Conservation (phyloP, 1,140 invertebrate genomes). For the Zaprionus taronus region DNA sequence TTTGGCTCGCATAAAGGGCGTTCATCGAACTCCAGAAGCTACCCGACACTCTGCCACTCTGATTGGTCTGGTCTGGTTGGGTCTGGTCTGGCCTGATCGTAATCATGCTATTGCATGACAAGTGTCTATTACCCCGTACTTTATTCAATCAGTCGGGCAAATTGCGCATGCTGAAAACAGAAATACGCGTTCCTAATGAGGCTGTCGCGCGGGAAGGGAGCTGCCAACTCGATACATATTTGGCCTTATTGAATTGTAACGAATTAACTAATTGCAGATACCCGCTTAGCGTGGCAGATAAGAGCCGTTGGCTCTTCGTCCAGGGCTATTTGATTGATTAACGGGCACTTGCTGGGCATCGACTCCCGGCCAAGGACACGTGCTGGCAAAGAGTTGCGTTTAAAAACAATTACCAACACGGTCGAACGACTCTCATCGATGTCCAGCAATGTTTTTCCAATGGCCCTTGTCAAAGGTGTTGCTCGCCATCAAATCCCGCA, state of each 20-base stretch:
- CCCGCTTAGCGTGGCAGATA: conserved; percentile 46
- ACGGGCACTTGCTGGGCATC: conserved; percentile 7
- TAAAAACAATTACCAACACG: conserved; percentile 72
- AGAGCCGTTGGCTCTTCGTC: conserved; percentile 46
- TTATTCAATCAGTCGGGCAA: conserved; percentile 67
- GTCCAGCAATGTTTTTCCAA: conserved; percentile 40
- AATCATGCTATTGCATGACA: conserved; percentile 77
- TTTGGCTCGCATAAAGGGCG: conserved; percentile 6
- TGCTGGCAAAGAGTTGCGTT: conserved; percentile 60
- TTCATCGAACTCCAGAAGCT: background rate
- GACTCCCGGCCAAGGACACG: conserved; percentile 37
- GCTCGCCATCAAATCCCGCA: conserved; percentile 46
- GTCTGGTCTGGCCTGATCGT: conserved; percentile 27
- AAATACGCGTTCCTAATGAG: conserved; percentile 44
- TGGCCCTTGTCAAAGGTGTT: conserved; percentile 74
- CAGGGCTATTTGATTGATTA: conserved; percentile 37
- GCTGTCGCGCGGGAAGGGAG: background rate
- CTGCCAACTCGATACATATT: conserved; percentile 38
- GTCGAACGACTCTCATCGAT: conserved; percentile 45
- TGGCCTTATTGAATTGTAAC: conserved; percentile 38
- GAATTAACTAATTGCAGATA: conserved; percentile 66
- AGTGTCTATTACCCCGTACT: conserved; percentile 58
- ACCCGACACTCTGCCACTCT: conserved; percentile 23
- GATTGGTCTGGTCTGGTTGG: conserved; percentile 16
- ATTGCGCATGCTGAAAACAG: conserved; percentile 49